Evolutionary conservation across 2,888 invertebrate genomes (phyloP).

Genomic region (Sinhomidia bicolor): DNA sequence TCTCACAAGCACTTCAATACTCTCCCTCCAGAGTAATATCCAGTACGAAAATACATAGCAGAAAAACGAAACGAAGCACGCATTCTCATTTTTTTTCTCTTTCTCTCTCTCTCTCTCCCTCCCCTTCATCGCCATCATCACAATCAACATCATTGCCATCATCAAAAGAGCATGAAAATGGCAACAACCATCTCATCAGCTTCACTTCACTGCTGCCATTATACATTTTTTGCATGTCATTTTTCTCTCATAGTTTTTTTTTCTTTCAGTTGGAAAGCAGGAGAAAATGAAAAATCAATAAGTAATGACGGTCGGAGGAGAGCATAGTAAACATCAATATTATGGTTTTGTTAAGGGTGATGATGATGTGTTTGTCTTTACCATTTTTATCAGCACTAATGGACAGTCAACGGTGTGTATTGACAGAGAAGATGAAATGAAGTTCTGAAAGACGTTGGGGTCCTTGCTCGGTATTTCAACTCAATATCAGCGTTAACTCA

Average conservation of each 20-base stretch:
- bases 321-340: neutral
- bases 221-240: conserved; percentile 19
- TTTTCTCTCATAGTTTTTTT: neutral
- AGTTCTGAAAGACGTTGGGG: neutral
- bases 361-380: neutral
- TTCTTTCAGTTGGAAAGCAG: neutral
- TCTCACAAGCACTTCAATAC: no score
- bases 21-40: no score
- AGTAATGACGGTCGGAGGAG: neutral
- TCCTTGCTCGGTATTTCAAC: neutral
- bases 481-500: no score
- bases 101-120: neutral
- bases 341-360: neutral
- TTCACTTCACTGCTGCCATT: conserved; percentile 2
- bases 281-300: conserved; percentile 35
- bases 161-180: neutral
- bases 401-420: neutral
- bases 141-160: neutral
- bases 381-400: neutral
- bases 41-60: no score
- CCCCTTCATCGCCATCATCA: neutral
- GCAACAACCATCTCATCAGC: conserved; percentile 33
- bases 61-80: no score
- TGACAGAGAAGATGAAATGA: neutral
- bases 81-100: neutral